phyloP scores from a whole-genome alignment of 2,113 vertebrate genomes.

The Atherinomorus stipes region DNA sequence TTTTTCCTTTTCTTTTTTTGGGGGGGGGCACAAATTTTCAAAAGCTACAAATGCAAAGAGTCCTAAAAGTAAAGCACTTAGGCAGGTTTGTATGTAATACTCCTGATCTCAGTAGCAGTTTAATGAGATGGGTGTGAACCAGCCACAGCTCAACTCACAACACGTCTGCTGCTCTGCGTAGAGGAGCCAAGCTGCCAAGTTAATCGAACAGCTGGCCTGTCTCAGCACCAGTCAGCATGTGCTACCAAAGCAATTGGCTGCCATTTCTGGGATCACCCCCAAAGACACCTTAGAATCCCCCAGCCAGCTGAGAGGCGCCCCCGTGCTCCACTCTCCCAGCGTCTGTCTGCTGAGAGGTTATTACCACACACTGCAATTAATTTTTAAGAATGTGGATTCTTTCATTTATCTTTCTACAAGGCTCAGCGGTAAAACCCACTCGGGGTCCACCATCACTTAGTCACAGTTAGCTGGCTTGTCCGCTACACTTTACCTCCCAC shows the following conservation, averaged over 20 bases:
- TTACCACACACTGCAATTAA: constrained; percentile 66
- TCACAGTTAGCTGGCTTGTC: constrained; percentile 32
- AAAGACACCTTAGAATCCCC: constrained; percentile 54
- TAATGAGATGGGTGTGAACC: constrained; percentile 35
- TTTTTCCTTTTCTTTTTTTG: background rate
- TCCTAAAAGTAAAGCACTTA: constrained; percentile 2
- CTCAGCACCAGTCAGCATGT: constrained; percentile 62
- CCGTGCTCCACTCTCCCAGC: constrained; percentile 32
- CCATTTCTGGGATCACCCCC: constrained; percentile 59
- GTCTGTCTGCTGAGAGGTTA: constrained; percentile 53
- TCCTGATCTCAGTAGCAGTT: constrained; percentile 37
- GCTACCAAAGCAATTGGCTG: constrained; percentile 53
- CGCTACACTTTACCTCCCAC: constrained; percentile 1
- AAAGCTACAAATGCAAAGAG: constrained; percentile 32
- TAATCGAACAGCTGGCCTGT: constrained; percentile 63
- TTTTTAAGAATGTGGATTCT: constrained; percentile 66
- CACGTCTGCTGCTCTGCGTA: constrained; percentile 44
- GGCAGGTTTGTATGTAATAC: constrained; percentile 16
- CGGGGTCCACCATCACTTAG: constrained; percentile 30
- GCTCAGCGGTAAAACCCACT: constrained; percentile 40
- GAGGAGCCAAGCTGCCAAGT: constrained; percentile 46
- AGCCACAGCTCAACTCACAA: constrained; percentile 8
- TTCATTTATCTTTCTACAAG: constrained; percentile 56
- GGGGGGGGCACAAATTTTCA: constrained; percentile 14
- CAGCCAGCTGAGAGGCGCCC: constrained; percentile 48